These are phyloP conservation scores for Odontamblyopus lacepedii DNA, from an alignment of 2,797 vertebrate species.

Conservation along the genomic window DNA sequence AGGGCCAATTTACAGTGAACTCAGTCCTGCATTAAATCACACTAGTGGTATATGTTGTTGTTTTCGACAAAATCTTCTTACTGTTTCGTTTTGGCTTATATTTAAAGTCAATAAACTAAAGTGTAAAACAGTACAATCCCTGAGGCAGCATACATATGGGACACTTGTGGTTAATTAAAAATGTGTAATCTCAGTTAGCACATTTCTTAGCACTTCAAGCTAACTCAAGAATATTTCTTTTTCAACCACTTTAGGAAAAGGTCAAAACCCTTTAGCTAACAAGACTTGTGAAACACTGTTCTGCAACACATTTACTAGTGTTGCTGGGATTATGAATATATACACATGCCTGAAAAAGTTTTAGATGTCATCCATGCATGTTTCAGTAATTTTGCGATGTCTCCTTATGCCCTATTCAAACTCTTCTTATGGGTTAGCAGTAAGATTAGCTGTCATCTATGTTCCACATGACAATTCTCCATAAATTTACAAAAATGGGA, in stretches of 20 bases:
- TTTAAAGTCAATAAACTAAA: conserved; percentile 53
- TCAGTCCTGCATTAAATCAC: conserved; percentile 34
- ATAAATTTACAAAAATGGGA: too few species aligned
- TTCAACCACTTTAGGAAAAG: conserved; percentile 46
- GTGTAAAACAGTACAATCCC: conserved; percentile 31
- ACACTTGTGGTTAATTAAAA: conserved; percentile 59
- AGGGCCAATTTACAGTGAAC: conserved; percentile 35
- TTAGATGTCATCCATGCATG: too few species aligned
- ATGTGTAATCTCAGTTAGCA: conserved; percentile 55
- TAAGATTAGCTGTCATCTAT: too few species aligned
- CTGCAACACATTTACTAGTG: conserved; percentile 14
- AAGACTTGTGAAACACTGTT: conserved; percentile 19
- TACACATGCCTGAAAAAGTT: neutral
- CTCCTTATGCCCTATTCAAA: too few species aligned
- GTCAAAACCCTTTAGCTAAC: conserved; percentile 47
- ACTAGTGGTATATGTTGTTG: conserved; percentile 20
- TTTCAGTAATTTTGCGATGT: too few species aligned
- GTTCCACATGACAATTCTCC: too few species aligned
- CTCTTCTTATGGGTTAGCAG: too few species aligned
- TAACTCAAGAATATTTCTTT: conserved; percentile 65
- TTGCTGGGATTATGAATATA: neutral
- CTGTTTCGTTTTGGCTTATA: conserved; percentile 7
- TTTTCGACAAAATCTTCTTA: neutral
- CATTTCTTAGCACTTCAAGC: conserved; percentile 46
- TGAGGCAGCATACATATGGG: conserved; percentile 7